A percentile compares a stretch with the other conserved stretches of the same genome.
These are phyloP conservation scores for Rhorus exstirpatorius DNA, from an alignment of 2,888 invertebrate genomes.

Conservation along the genomic window DNA sequence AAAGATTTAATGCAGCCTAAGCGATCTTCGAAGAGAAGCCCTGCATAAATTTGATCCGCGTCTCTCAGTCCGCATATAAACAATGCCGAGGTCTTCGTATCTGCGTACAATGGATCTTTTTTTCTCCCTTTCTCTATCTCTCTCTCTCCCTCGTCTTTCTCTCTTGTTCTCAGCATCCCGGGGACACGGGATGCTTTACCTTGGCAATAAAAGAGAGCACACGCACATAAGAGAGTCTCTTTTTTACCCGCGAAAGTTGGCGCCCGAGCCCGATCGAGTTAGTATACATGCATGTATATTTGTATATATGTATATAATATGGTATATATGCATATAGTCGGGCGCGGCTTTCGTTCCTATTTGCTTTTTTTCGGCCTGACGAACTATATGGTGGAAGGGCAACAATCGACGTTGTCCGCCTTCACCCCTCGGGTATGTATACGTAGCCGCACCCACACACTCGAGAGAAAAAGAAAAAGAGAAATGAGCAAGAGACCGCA, in stretches of 20 bases:
- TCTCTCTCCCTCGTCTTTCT: slow-evolving; percentile 34
- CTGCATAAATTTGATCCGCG: slow-evolving; percentile 78
- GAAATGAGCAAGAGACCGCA: slow-evolving; percentile 34
- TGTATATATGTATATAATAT: too few species aligned
- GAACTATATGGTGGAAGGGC: slow-evolving; percentile 50
- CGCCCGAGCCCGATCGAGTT: slow-evolving; percentile 53
- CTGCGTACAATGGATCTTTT: slow-evolving; percentile 78
- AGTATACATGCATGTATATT: too few species aligned
- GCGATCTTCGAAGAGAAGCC: slow-evolving; percentile 72
- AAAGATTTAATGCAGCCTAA: slow-evolving; percentile 70
- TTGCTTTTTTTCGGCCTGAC: slow-evolving; percentile 48
- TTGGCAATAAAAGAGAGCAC: slow-evolving; percentile 52
- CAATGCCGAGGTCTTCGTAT: slow-evolving; percentile 76
- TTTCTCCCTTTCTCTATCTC: too few species aligned
- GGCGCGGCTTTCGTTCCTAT: slow-evolving; percentile 66
- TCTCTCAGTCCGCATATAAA: slow-evolving; percentile 75
- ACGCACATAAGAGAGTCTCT: slow-evolving; percentile 13
- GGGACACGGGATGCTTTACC: slow-evolving; percentile 35
- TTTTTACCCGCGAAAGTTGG: slow-evolving; percentile 44
- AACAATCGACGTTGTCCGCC: slow-evolving; percentile 69
- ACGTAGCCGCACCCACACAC: slow-evolving; percentile 64
- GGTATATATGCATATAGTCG: slow-evolving; percentile 50
- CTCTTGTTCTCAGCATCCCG: slow-evolving; percentile 18
- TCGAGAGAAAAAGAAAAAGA: slow-evolving; percentile 26
- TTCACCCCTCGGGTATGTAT: slow-evolving; percentile 44